Percentiles rank a stretch among this genome's conserved stretches.
Evolutionary conservation across 2,797 vertebrate species (phyloP).

Genomic region (Pangasius krempfi): DNA sequence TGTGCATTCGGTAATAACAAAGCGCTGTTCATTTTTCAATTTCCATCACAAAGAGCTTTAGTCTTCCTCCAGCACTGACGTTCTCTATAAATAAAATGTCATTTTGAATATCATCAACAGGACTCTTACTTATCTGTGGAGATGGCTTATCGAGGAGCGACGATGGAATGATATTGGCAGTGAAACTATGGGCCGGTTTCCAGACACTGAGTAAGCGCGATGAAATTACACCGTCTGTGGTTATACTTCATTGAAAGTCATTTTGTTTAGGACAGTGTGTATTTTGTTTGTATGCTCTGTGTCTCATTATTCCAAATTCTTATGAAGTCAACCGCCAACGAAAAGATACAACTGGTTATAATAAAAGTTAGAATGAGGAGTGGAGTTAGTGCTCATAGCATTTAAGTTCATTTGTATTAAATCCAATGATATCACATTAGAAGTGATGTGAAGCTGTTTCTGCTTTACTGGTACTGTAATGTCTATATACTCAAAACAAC

Average conservation of each 20-base stretch:
- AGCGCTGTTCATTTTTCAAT: conserved; percentile 15
- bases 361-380: not conserved
- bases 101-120: conserved; percentile 26
- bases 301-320: not conserved
- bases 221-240: not conserved
- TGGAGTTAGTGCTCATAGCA: not conserved
- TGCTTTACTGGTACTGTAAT: not conserved
- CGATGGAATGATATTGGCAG: not conserved
- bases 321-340: not conserved
- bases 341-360: not conserved
- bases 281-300: too few species aligned
- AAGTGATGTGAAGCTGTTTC: not conserved
- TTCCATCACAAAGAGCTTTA: conserved; percentile 33
- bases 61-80: not conserved
- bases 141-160: conserved; percentile 8
- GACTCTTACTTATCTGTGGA: conserved; percentile 3
- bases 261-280: not conserved
- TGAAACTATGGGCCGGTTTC: not conserved
- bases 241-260: not conserved
- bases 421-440: not conserved
- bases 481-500: too few species aligned
- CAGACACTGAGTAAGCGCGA: not conserved
- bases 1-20: not conserved
- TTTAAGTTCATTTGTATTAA: not conserved
- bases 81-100: conserved; percentile 25